Evolutionary conservation across 2,797 vertebrate genomes (phyloP).

Genomic region (Echeneis naucrates): DNA sequence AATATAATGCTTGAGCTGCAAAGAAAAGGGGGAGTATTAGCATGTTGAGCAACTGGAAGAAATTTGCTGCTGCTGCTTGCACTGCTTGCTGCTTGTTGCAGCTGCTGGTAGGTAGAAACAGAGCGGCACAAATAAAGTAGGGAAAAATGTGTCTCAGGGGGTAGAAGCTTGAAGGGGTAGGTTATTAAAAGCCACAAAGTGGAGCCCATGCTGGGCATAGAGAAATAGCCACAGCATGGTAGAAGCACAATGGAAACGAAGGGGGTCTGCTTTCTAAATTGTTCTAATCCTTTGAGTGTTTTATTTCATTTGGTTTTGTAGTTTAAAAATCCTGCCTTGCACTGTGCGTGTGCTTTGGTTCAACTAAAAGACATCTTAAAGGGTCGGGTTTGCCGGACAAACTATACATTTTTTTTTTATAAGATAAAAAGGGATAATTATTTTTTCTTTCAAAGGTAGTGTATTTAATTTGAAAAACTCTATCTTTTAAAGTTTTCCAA

Average conservation of each 20-base stretch:
- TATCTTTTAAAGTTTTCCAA: not conserved
- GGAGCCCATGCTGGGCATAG: slow-evolving; percentile 92
- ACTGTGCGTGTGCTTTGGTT: slow-evolving; percentile 60
- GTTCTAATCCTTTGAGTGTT: slow-evolving; percentile 93
- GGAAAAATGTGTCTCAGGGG: slow-evolving; percentile 90
- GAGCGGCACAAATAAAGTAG: slow-evolving; percentile 90
- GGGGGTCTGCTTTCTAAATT: slow-evolving; percentile 91
- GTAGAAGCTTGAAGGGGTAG: slow-evolving; percentile 92
- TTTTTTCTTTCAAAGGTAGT: slow-evolving; percentile 16
- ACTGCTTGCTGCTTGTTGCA: slow-evolving; percentile 75
- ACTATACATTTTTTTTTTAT: slow-evolving; percentile 22
- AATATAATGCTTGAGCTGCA: slow-evolving; percentile 97
- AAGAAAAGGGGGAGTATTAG: slow-evolving; percentile 93
- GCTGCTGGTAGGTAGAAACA: slow-evolving; percentile 91
- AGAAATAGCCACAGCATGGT: slow-evolving; percentile 93
- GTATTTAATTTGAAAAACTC: not conserved
- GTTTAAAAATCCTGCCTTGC: slow-evolving; percentile 85
- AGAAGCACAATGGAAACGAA: slow-evolving; percentile 92
- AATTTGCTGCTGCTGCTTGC: slow-evolving; percentile 86
- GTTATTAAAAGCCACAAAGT: slow-evolving; percentile 99
- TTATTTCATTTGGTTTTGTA: slow-evolving; percentile 91
- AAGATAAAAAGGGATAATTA: slow-evolving; percentile 29
- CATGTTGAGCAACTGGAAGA: slow-evolving; percentile 95
- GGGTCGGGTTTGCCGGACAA: slow-evolving; percentile 28
- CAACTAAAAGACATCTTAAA: slow-evolving; percentile 58